Conservation (phyloP, 2,888 invertebrate species). For the Bombylius major region DNA sequence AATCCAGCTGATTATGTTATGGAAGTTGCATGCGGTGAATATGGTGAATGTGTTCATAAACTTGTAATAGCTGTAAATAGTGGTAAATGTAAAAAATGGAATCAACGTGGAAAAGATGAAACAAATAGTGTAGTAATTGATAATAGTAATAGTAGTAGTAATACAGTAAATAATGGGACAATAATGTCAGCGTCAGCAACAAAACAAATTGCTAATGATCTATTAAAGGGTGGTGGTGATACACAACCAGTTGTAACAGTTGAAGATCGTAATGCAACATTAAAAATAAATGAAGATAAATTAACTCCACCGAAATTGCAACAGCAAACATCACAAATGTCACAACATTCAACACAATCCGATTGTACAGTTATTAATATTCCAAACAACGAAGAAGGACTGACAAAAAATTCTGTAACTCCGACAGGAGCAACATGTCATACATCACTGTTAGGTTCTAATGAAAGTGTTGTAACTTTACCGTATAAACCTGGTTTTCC, state of each 20-base stretch:
- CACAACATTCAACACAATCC: slow-evolving; percentile 20
- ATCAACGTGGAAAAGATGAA: slow-evolving; percentile 25
- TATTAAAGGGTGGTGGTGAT: slow-evolving; percentile 37
- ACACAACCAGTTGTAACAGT: background rate
- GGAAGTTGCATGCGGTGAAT: slow-evolving; percentile 92
- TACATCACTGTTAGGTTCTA: slow-evolving; percentile 57
- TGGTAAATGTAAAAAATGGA: slow-evolving; percentile 56
- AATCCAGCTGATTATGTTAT: slow-evolving; percentile 96
- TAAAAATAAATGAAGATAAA: slow-evolving; percentile 25
- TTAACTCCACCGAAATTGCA: slow-evolving; percentile 38
- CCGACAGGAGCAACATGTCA: slow-evolving; percentile 49
- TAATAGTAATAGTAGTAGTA: slow-evolving; percentile 14
- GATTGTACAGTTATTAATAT: slow-evolving; percentile 30
- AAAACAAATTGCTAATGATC: slow-evolving; percentile 44
- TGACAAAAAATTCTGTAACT: slow-evolving; percentile 33
- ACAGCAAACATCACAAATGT: slow-evolving; percentile 20
- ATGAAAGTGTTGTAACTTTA: slow-evolving; percentile 55
- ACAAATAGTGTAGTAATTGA: slow-evolving; percentile 10
- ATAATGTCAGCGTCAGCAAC: slow-evolving; percentile 27
- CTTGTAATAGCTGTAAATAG: slow-evolving; percentile 73
- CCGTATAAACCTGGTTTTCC: slow-evolving; percentile 61
- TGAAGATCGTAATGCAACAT: slow-evolving; percentile 19
- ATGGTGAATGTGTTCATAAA: slow-evolving; percentile 78
- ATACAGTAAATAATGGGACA: slow-evolving; percentile 29
- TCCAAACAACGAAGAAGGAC: slow-evolving; percentile 18